Evolutionary conservation across 2,113 vertebrate genomes (phyloP), one percentile per base, ranked within the genome.

Genomic region (Leucoraja erinaceus): DNA sequence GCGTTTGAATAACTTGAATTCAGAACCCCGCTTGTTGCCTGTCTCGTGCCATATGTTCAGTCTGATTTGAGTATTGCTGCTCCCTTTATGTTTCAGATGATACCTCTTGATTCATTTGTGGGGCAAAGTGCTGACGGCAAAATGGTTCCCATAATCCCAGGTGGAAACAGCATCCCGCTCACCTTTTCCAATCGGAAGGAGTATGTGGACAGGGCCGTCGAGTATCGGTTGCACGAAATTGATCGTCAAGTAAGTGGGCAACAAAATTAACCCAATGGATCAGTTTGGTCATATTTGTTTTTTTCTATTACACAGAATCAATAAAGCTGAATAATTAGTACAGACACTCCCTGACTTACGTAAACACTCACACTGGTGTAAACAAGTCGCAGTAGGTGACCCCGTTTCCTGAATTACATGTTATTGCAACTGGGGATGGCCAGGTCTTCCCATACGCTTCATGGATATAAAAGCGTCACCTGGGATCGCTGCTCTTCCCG

Each of bases 121-220:
- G 97, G 97, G 93, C 97, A 97, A 94, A 98, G 97, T 93, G 97
- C 97, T 93, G 97, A 98, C 96, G 97, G 97, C 59, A 97, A 97
- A 94, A 97, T 98, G 97, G 97, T 98, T 94, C 97, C 97, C 94
- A 98, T 98, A 95, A 97, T 98, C 84, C 97, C 97, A 88, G 97
- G 97, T 94, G 97, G 97, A 94, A 98, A 97, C 95, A 98, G 97
- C 93, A 98, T 98, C 94, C 97, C 97, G 68, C 96, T 98, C 94
- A 97, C 97, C 47, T 98, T 97, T 95, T 97, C 97, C 94, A 98
- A 97, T 93, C 95, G 97, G 93, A 98, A 97, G 94, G 97, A 97
- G 56, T 98, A 98, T 33, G 97, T 98, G 93, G 97, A 98, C 79
- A 96, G 97, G 79, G 97, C 97, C 94, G 97, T 98, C 84, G 97